Percentiles rank a stretch among this genome's conserved stretches.
Evolutionary conservation across 2,113 vertebrate species (phyloP).

Genomic region (Dicerorhinus sumatrensis): DNA sequence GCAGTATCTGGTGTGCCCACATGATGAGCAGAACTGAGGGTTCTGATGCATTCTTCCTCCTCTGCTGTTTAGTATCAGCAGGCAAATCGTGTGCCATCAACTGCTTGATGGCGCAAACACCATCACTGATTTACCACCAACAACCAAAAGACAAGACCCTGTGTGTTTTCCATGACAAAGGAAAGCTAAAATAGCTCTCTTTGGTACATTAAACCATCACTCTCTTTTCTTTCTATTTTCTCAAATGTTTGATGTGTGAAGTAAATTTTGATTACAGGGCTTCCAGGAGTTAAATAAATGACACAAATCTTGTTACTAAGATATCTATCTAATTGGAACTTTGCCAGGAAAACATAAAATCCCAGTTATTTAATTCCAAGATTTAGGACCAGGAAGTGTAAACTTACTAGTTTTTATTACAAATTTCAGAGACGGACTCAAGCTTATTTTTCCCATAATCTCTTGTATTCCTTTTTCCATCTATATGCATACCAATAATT

Average conservation of each 20-base stretch:
- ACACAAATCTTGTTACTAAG: not conserved
- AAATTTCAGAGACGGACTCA: not conserved
- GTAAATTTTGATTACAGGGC: not conserved
- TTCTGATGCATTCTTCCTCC: not conserved
- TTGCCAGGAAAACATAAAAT: not conserved
- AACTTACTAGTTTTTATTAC: not conserved
- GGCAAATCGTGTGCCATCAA: not conserved
- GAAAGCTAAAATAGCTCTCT: not conserved
- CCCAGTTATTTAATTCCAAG: not conserved
- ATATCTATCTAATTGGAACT: not conserved
- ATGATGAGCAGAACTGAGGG: not conserved
- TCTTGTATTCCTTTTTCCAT: not conserved
- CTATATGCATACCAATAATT: not conserved
- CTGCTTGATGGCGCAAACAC: not conserved
- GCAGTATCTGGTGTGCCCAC: not conserved
- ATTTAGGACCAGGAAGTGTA: not conserved
- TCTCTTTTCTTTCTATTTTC: not conserved
- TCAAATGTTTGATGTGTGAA: not conserved
- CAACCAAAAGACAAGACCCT: not conserved
- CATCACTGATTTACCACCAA: not conserved
- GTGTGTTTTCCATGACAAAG: not conserved
- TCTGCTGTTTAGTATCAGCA: not conserved
- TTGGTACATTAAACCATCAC: not conserved
- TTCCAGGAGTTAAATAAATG: not conserved
- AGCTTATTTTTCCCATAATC: not conserved